These are phyloP conservation scores for Idaea straminata DNA, from an alignment of 2,888 invertebrate genomes.

Conservation along the genomic window DNA sequence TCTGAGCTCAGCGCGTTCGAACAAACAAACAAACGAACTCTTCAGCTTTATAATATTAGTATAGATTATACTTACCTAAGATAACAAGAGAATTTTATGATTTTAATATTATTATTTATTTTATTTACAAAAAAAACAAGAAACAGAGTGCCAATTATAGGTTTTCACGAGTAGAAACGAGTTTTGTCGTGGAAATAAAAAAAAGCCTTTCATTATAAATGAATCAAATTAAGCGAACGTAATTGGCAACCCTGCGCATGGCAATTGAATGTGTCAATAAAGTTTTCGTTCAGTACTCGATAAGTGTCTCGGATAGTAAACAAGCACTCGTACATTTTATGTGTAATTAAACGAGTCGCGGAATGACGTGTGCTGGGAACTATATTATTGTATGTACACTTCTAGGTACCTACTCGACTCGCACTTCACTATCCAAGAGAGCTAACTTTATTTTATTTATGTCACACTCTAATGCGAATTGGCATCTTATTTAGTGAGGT, in stretches of 20 bases:
- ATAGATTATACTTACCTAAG: too few species aligned
- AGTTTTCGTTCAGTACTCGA: slow-evolving; percentile 57
- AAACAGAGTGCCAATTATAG: too few species aligned
- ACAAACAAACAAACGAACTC: too few species aligned
- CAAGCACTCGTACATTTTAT: slow-evolving; percentile 64
- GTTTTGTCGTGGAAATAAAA: neutral
- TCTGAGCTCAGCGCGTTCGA: too few species aligned
- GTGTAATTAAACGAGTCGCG: slow-evolving; percentile 61
- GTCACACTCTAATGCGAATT: too few species aligned
- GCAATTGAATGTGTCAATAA: slow-evolving; percentile 63
- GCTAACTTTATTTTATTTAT: neutral
- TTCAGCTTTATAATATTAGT: too few species aligned
- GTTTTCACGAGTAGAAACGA: too few species aligned
- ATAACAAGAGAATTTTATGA: too few species aligned
- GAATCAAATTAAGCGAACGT: neutral
- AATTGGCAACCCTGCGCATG: slow-evolving; percentile 37
- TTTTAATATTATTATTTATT: too few species aligned
- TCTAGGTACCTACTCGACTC: neutral
- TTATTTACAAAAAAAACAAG: too few species aligned
- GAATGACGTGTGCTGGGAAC: slow-evolving; percentile 22
- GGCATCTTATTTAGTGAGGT: too few species aligned
- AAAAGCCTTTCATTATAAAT: neutral
- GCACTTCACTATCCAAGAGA: slow-evolving; percentile 1
- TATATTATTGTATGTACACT: slow-evolving; percentile 18
- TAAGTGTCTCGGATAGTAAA: slow-evolving; percentile 62